phyloP scores from a whole-genome alignment of 92 coral and sea anemone genomes.

The Paragorgia papillata region DNA sequence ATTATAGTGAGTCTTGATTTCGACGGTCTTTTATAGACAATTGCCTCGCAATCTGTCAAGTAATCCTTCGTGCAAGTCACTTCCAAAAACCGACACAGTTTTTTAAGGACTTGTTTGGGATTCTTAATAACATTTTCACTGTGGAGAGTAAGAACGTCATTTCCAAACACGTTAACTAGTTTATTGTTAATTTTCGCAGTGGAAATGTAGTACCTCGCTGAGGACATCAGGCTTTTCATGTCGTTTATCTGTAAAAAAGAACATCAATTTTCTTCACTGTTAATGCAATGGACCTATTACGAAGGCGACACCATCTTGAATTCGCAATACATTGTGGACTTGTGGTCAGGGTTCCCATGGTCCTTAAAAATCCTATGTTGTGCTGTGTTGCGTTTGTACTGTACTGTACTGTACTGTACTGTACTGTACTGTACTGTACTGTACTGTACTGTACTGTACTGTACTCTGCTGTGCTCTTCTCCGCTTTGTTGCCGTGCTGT shows the following conservation, averaged over 20 bases:
- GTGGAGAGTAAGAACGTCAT: slow-evolving; percentile 68
- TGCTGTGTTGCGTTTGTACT: too few species aligned
- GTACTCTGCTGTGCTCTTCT: too few species aligned
- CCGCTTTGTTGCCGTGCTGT: too few species aligned
- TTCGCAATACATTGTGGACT: too few species aligned
- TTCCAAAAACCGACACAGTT: slow-evolving; percentile 73
- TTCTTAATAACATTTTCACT: slow-evolving; percentile 64
- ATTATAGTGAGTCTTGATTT: slow-evolving; percentile 67
- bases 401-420: too few species aligned
- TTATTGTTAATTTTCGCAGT: slow-evolving; percentile 58
- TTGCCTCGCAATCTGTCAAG: slow-evolving; percentile 72
- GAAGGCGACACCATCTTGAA: too few species aligned
- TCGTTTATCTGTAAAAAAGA: slow-evolving; percentile 61
- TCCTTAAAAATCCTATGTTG: too few species aligned
- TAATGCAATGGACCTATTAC: too few species aligned
- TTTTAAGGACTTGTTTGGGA: slow-evolving; percentile 58
- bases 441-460: too few species aligned
- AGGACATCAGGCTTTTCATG: slow-evolving; percentile 49
- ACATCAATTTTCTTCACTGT: too few species aligned
- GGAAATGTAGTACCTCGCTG: slow-evolving; percentile 55
- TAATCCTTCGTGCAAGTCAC: slow-evolving; percentile 68
- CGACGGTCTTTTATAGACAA: slow-evolving; percentile 69
- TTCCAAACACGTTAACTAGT: slow-evolving; percentile 50
- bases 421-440: too few species aligned
- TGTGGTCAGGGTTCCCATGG: too few species aligned